Base-by-base conservation (phyloP, 2,113 vertebrate species). In the Gopherus flavomarginatus region DNA sequence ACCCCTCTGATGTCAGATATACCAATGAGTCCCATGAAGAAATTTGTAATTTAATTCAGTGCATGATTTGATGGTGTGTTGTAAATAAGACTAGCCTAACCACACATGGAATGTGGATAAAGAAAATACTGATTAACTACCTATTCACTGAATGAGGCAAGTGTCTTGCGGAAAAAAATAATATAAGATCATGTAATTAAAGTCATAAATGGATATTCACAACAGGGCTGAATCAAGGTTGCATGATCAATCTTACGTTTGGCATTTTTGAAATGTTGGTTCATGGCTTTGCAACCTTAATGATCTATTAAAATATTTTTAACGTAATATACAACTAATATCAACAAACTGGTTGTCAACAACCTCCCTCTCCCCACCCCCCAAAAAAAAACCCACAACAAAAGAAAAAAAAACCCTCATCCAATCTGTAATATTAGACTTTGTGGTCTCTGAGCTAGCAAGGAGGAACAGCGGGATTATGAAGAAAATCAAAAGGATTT, bases 391-490 rank as follows among this genome's bases (percentile, higher is more conserved):
- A 7, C 19, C 16, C 10, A 49, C 47, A 49, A 49, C 47, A 49
- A 49, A 49, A 49, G 10, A 49, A 49, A 49, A 52, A 6, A 52
- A 52, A 52, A 52, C 69, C 80, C 91, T 57, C 50, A 57, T 89
- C 85, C 90, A 78, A 91, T 81, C 92, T 29, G 16, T 57, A 16
- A 54, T 57, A 91, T 84, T 93, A 87, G 80, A 50, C 80, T 84
- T 78, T 50, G 54, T 49, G 44, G 89, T 91, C 75, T 91, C 62
- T 0, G 0, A 59, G 53, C 81, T 79, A 59, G 80, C 75, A 86
- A 59, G 59, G 85, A 83, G 62, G 56, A 91, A 86, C 31, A 91
- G 87, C 59, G 87, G 91, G 87, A 62, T 96, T 90, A 65, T 44
- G 44, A 90, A 82, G 31, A 35, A 57, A 87, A 7, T 82, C 82